Conservation (phyloP, 2,888 invertebrate species). For the Buathra laborator region DNA sequence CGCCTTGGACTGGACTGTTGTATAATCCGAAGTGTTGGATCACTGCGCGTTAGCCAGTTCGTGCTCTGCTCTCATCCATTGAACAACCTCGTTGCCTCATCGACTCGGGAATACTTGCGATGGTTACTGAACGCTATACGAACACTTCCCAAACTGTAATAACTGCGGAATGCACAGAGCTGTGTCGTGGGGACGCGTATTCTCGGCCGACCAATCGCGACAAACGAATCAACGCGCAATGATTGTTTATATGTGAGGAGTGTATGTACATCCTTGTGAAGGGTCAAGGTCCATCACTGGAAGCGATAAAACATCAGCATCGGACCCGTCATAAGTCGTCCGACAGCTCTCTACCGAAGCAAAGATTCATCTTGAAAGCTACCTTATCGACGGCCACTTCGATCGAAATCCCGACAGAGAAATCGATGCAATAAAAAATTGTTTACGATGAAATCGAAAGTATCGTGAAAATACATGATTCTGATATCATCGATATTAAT, state of each 20-base stretch:
- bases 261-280: neutral
- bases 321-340: neutral
- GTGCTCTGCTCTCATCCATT: neutral
- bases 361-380: slow-evolving; percentile 2
- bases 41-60: neutral
- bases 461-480: neutral
- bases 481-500: neutral
- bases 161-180: neutral
- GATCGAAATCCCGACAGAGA: neutral
- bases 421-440: neutral
- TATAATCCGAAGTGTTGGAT: slow-evolving; percentile 17
- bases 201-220: slow-evolving; percentile 8
- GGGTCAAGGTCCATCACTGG: neutral
- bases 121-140: neutral
- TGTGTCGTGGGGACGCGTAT: slow-evolving; percentile 22
- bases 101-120: slow-evolving; percentile 15
- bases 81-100: neutral
- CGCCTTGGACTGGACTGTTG: neutral
- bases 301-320: neutral
- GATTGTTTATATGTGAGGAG: too few species aligned
- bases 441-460: neutral
- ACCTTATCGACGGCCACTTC: slow-evolving; percentile 10
- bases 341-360: too few species aligned
- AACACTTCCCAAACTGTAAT: neutral
- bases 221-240: neutral